Evolutionary conservation across 2,797 vertebrate genomes (phyloP).

Genomic region (Manis crassicaudata): DNA sequence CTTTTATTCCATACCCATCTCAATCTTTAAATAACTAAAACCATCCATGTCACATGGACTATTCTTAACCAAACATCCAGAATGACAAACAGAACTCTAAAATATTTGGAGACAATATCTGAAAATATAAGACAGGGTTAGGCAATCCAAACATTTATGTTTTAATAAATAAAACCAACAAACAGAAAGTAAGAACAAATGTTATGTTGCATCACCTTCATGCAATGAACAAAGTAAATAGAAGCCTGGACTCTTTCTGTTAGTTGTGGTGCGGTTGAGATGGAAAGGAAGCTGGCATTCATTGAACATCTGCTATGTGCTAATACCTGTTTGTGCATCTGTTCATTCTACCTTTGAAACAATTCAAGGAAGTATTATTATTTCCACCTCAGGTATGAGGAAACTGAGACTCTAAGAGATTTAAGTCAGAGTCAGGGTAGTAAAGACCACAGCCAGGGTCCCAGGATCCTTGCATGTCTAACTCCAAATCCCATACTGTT

Average conservation of each 20-base stretch:
- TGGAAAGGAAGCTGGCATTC: background rate
- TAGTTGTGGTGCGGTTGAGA: background rate
- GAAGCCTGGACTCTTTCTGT: background rate
- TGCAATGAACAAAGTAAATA: background rate
- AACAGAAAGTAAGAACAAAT: slow-evolving; percentile 27
- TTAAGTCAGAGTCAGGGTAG: background rate
- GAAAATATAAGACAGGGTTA: background rate
- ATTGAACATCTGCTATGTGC: background rate
- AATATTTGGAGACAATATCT: background rate
- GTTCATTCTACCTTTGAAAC: background rate
- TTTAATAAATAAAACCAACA: slow-evolving; percentile 1
- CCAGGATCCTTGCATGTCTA: background rate
- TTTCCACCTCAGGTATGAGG: background rate
- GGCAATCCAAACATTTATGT: background rate
- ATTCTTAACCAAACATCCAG: slow-evolving; percentile 11
- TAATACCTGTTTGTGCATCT: background rate
- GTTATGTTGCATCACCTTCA: background rate
- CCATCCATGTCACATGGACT: background rate
- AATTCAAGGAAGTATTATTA: slow-evolving; percentile 8
- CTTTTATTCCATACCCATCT: background rate
- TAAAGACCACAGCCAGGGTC: background rate
- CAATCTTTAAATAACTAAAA: slow-evolving; percentile 24
- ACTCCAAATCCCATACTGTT: background rate
- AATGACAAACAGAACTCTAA: background rate
- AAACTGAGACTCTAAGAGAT: background rate